Evolutionary conservation across 2,888 invertebrate genomes (phyloP), one percentile per base, ranked within the genome.

Genomic region (Chromoteleia sp.): DNA sequence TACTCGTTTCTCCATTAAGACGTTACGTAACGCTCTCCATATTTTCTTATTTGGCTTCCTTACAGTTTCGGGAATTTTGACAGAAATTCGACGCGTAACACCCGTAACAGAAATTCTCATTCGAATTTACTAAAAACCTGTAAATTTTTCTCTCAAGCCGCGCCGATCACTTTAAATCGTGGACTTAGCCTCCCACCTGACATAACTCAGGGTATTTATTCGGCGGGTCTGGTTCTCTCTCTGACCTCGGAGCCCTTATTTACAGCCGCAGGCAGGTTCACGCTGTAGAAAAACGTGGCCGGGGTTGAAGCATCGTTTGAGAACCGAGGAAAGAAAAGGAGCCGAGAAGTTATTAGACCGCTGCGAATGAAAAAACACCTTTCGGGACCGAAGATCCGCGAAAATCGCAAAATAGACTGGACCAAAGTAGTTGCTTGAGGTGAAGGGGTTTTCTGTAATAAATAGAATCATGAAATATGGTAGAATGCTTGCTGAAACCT

Each of bases 161-260:
- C 15, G 86, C 86, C 85, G 87, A 88, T 88, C 88, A 82, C 81
- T 84, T 87, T 89, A 88, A 89, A 89, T 89, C 86, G 89, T 88
- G 84, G 89, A 88, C 87, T 89, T 89, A 88, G 84, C 83, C 84
- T 82, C 84, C 82, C 82, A 58, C 71, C 71, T 83, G 70, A 84
- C 85, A 87, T 89, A 89, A 88, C 88, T 89, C 86, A 87, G 83
- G 86, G 86, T 84, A 89, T 88, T 88, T 88, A 87, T 88, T 87
- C 84, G 86, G 83, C 86, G 86, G 87, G 86, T 82, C 85, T 84
- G 88, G 82, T 84, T 86, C 85, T 86, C 84, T 70, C 84, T 80
- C 85, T 86, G 86, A 87, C 87, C 87, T 85, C 84, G 61, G 83
- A 84, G 79, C 83, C 50, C 85, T 87, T 89, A 89, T 89, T 89